These are phyloP conservation scores for Morus bassanus DNA, from an alignment of 2,797 vertebrate genomes.

Conservation along the genomic window DNA sequence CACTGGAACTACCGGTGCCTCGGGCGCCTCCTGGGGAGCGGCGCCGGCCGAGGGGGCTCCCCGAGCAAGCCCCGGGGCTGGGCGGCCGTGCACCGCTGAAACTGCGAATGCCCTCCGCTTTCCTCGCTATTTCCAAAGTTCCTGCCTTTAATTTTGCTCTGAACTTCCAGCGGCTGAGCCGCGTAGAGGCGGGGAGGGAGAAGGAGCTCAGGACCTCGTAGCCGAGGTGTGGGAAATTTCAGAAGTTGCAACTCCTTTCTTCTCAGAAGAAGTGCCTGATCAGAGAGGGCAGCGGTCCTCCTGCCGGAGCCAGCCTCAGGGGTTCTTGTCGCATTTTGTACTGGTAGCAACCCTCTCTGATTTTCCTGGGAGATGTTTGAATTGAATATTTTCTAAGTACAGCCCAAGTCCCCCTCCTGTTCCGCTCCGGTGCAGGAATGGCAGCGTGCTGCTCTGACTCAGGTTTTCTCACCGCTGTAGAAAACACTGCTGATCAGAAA, in stretches of 20 bases:
- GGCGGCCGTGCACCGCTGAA: not conserved
- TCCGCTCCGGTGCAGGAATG: not conserved
- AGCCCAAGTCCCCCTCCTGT: not conserved
- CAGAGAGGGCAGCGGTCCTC: not conserved
- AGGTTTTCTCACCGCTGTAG: not conserved
- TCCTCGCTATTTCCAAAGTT: not conserved
- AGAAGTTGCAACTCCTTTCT: not conserved
- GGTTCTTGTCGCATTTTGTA: not conserved
- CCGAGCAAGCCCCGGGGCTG: not conserved
- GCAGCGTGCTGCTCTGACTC: conserved; percentile 14
- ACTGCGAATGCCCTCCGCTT: not conserved
- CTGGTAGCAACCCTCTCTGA: not conserved
- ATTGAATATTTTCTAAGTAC: not conserved
- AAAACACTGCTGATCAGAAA: not conserved
- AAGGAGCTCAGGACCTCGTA: not conserved
- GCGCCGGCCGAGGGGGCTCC: not conserved
- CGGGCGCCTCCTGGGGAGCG: not conserved
- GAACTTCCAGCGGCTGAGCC: not conserved
- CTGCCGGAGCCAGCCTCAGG: not conserved
- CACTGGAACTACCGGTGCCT: not conserved
- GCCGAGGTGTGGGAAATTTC: not conserved
- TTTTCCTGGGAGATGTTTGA: not conserved
- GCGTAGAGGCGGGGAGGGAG: not conserved
- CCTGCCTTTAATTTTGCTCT: not conserved
- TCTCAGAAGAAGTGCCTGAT: not conserved